These are phyloP conservation scores for Amphimallon solstitiale DNA, from an alignment of 2,888 invertebrate species.

Conservation along the genomic window DNA sequence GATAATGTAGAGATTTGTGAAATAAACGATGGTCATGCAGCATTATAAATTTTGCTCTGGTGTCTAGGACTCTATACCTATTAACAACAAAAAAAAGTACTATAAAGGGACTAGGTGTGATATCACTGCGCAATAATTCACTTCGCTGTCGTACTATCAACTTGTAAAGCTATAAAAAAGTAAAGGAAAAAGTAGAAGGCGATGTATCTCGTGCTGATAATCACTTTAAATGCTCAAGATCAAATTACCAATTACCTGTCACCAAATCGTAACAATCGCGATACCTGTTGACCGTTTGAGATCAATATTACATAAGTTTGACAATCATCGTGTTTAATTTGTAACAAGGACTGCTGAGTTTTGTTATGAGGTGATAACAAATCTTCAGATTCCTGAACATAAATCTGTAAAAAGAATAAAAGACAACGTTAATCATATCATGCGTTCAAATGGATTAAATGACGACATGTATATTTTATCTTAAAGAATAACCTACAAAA, in stretches of 20 bases:
- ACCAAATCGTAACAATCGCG: slow-evolving; percentile 74
- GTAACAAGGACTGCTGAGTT: slow-evolving; percentile 68
- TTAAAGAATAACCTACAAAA: no score
- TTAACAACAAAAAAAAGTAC: background rate
- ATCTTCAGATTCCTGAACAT: slow-evolving; percentile 73
- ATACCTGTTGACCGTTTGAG: slow-evolving; percentile 76
- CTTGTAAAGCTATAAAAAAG: no score
- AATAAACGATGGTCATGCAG: slow-evolving; percentile 77
- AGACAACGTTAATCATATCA: no score
- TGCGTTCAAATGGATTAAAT: no score
- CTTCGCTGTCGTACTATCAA: no score
- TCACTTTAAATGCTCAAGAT: no score
- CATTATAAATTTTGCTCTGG: slow-evolving; percentile 76
- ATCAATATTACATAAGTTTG: slow-evolving; percentile 77
- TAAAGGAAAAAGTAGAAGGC: no score
- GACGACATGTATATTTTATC: no score
- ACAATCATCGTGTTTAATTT: slow-evolving; percentile 73
- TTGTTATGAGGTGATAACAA: slow-evolving; percentile 70
- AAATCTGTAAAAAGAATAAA: slow-evolving; percentile 59
- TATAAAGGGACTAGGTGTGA: no score
- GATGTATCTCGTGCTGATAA: no score
- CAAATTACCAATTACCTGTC: slow-evolving; percentile 76
- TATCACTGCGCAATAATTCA: no score
- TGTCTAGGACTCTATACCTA: slow-evolving; percentile 76
- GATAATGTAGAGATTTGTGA: slow-evolving; percentile 71